Base-by-base conservation (phyloP, 1,140 invertebrate genomes). In the Lineus longissimus region DNA sequence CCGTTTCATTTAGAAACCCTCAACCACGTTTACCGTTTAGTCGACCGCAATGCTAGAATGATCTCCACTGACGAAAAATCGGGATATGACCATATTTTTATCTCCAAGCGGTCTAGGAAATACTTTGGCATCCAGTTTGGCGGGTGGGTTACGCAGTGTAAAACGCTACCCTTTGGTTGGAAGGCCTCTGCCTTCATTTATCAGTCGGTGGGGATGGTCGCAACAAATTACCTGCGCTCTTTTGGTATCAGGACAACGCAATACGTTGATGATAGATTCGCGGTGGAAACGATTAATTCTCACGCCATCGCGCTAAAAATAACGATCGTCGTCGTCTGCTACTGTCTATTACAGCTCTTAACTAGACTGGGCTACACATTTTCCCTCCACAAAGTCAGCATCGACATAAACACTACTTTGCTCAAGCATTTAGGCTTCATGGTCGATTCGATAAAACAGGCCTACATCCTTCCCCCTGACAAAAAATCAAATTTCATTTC, bases 51-150 rank as follows among this genome's bases (percentile, higher is more conserved):
- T 56, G 33, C 58, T 47, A 40, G 22, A 11, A 55, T 66, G 19
- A 31, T 59, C 22, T 45, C 61, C 9, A 59, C 51, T 30, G 67
- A 69, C 61, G 57, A 65, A n/a, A 68, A 68, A 33, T 65, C 63
- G 29, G 67, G 66, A 30, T 61, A 67, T 58, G 64, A 68, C 43
- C 67, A 68, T 59, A n/a, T 68, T 47, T 13, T 23, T 1, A 17
- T 68, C 2, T 22, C 22, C 43, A 2, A 45, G 27, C 11, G 33
- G 2, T 61, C 36, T 11, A 33, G 45, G 33, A 63, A 36, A 33
- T 68, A 65, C 55, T 68, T 68, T 62, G 63, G 67, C 30, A 25
- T 68, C 13, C 67, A 68, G 25, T 65, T 68, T 65, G 63, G 61
- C 25, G 63, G 63, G 22, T 68, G 47, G 56, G 45, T 57, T 55